Percentiles rank a stretch among this genome's conserved stretches.
Evolutionary conservation across 2,113 vertebrate species (phyloP).

Genomic region (Stegostoma tigrinum): DNA sequence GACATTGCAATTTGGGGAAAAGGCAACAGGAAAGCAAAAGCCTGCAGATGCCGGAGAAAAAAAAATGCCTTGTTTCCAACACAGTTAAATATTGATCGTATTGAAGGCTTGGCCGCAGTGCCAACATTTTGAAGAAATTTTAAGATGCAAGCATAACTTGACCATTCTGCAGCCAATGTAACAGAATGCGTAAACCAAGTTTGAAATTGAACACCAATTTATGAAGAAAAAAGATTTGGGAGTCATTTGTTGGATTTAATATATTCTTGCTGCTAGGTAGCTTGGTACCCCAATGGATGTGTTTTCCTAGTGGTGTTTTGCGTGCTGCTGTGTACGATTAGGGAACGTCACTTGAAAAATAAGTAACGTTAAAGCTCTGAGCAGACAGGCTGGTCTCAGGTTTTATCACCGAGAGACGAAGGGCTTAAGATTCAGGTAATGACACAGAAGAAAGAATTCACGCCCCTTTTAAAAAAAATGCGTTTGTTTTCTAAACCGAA

Average conservation of each 20-base stretch:
- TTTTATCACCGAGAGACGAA: neutral
- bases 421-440: too few relatives aligned
- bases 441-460: neutral
- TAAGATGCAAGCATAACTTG: neutral
- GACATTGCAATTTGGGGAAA: neutral
- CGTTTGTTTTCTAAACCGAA: constrained; percentile 5
- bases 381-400: neutral
- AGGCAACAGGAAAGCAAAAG: neutral
- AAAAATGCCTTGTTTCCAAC: neutral
- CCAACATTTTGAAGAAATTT: neutral
- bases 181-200: neutral
- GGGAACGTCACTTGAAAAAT: neutral
- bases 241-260: neutral
- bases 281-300: neutral
- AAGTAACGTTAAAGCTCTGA: neutral
- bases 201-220: neutral
- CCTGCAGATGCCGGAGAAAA: neutral
- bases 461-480: neutral
- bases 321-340: too few relatives aligned
- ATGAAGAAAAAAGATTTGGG: neutral
- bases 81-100: neutral
- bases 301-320: too few relatives aligned
- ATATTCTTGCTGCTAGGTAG: neutral
- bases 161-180: neutral
- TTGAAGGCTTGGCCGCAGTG: neutral